Base-by-base conservation (phyloP, 2,113 vertebrate species). In the Bos indicus region DNA sequence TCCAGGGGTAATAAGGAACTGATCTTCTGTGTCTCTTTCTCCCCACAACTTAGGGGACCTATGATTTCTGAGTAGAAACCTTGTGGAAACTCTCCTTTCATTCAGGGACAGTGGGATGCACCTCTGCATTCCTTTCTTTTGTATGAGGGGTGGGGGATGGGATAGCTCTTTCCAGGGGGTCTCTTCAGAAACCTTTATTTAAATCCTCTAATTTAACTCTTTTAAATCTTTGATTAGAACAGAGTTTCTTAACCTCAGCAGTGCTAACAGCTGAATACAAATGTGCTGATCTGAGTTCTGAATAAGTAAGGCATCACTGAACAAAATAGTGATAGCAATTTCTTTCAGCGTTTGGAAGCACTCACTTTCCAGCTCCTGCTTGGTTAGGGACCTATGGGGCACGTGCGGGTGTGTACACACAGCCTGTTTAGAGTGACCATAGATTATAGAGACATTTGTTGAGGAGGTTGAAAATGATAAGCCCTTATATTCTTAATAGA, bases 321-420 rank as follows among this genome's bases (percentile, higher is more conserved):
- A 48, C 36, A 56, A 57, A 87, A 48, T 11, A 30, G 23, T 67
- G 57, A 81, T 56, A 23, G 17, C 30, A 48, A 51, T 80, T 87
- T 67, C 25, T 57, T 81, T 80, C 16, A 40, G 48, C 36, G 56
- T 86, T 64, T 7, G 78, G n/a, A 85, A 71, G 5, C n/a, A 62
- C 11, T 84, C 13, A 64, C 3, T 40, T 43, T 85, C 46, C 54
- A 62, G n/a, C 3, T 16, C 23, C n/a, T 78, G 36, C 28, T 62
- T 93, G 56, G 46, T 46, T 62, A 64, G 83, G 17, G 62, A 48
- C 23, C 14, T 36, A 6, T 74, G 40, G 25, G 33, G 6, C 2
- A 21, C 3, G 13, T 2, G 2, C 6, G 7, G 4, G 36, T 6
- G 3, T 23, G 1, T 16, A 11, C 3, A 30, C 12, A 71, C 30